Evolutionary conservation across 2,888 invertebrate genomes (phyloP).

Genomic region (Teleiodes luculella): DNA sequence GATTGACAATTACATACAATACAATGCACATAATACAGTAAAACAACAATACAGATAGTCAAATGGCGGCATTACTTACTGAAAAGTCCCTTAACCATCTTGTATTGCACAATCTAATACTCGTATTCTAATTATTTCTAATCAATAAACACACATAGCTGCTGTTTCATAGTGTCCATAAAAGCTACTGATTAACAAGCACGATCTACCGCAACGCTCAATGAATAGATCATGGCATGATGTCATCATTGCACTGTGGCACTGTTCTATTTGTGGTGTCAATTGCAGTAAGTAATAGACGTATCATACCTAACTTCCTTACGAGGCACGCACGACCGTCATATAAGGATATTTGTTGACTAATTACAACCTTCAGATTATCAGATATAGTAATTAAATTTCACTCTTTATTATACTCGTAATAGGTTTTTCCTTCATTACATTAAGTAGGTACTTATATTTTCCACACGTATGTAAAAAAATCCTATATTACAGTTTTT

Average conservation of each 20-base stretch:
- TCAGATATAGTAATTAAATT: background rate
- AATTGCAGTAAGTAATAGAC: background rate
- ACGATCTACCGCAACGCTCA: background rate
- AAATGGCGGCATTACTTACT: too few relatives aligned
- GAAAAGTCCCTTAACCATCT: too few relatives aligned
- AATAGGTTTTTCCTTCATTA: background rate
- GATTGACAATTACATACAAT: too few relatives aligned
- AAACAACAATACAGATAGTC: too few relatives aligned
- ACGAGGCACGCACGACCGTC: background rate
- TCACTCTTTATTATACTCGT: background rate
- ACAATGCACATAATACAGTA: too few relatives aligned
- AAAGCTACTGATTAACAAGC: background rate
- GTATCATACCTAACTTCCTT: background rate
- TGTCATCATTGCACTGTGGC: background rate
- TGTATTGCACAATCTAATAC: too few relatives aligned
- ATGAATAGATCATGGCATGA: background rate
- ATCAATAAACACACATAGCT: too few relatives aligned
- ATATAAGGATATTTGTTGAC: background rate
- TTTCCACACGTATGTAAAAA: too few relatives aligned
- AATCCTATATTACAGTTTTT: too few relatives aligned
- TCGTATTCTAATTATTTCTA: too few relatives aligned
- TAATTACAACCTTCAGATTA: too few relatives aligned
- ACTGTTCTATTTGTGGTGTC: background rate
- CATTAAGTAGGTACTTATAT: background rate
- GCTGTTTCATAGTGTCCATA: too few relatives aligned